Evolutionary conservation across 1,140 invertebrate genomes (phyloP), one percentile per base, ranked within the genome.

Genomic region (Patella vulgata): DNA sequence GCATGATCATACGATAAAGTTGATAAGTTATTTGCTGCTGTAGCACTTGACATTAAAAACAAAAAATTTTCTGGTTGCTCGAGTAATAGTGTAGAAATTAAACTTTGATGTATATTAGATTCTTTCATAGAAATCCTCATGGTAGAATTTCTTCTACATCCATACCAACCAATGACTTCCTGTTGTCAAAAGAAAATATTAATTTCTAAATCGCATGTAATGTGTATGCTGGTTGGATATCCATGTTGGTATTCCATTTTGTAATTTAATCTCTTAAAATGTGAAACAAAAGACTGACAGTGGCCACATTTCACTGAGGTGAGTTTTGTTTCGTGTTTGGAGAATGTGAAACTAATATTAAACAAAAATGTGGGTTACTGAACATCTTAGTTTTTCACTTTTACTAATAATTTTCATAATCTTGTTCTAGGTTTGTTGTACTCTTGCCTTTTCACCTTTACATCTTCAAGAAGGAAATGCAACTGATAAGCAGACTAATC

Each of bases 81-180:
- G 23, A 52, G 58, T 21, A 23, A 46, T 12, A 70, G 47, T 11
- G 21, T 19, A 12, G 55, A 12, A 3, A 62, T 27, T 11, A 77
- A 43, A 36, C 64, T 64, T 23, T 47, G 33, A 40, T 77, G 75
- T 21, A 75, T 23, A 25, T 64, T 60, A 14, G 54, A 48, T 47
- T 77, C 75, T 46, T 64, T 60, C 59, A 73, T 65, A 4, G 73
- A 75, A 25, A 68, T 55, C 23, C 58, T 50, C 46, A 70, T 36
- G 2, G 63, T 62, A 2, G 70, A 68, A 46, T 75, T 71, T 4
- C 75, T 51, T 9, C 75, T 63, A 56, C 73, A 75, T 46, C 68
- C 69, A 60, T 77, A 77, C 75, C 75, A 77, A 12, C 75, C 75
- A 30, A 75, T 55, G n/a, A 77, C 62, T 21, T 68, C 69, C 75